Base-by-base conservation (phyloP, 2,888 invertebrate genomes). In the Phortica magna region DNA sequence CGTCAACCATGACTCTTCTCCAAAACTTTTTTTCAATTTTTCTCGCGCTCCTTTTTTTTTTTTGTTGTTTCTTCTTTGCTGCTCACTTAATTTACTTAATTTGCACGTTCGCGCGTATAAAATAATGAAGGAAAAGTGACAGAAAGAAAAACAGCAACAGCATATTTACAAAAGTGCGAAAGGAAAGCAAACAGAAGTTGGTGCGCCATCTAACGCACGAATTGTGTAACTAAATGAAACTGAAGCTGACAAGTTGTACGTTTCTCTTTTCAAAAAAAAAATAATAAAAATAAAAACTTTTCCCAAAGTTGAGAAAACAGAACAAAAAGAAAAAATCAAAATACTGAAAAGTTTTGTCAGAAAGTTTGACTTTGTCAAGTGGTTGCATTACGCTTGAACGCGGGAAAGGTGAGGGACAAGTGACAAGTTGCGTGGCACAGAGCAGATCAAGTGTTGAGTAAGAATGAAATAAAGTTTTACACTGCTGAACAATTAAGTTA, bases 41-140 rank as follows among this genome's bases (percentile, higher is more conserved):
- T 72, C 19, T 43, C 41, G 61, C 61, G 3, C 61, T 9, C 68
- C 55, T 68, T 42, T 22, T 64, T 43, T 39, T 31, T 71, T n/a
- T n/a, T n/a, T n/a, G n/a, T n/a, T n/a, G n/a, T n/a, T n/a, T 73
- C 78, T 61, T 70, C 31, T 31, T 61, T 43, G 31, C 53, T 72
- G 73, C 78, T 76, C 57, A 76, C 76, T 80, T 77, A 68, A 75
- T 81, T 79, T 80, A 78, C 77, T 82, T 76, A 80, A 80, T 81
- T 82, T 79, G 75, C 81, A 80, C 81, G 78, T 82, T 83, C 75
- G 57, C 76, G 61, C 73, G 76, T 43, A 42, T 17, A 76, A 81
- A 80, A 75, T 75, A 64, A 71, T 77, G 65, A 57, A 74, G 43
- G 68, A 73, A 77, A 53, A 31, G 71, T 14, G n/a, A 22, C 59